These are phyloP conservation scores for Enteromius unitaeniatus DNA, from an alignment of 2,797 vertebrate species.

Conservation along the genomic window DNA sequence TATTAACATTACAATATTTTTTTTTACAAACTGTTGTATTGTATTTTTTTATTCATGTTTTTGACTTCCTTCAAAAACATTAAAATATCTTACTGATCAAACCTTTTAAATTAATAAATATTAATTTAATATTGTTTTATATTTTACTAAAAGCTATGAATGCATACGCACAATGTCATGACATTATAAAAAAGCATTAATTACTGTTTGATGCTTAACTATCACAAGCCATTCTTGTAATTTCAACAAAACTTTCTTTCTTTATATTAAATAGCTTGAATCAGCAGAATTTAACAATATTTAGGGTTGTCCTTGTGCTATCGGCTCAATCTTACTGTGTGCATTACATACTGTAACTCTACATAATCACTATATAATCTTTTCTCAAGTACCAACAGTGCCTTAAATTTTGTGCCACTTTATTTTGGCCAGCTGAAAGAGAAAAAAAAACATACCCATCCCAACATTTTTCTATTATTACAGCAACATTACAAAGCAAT, in stretches of 20 bases:
- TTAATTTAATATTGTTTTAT: no score
- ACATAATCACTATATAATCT: background rate
- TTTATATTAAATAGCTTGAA: background rate
- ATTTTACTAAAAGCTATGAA: background rate
- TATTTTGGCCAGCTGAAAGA: background rate
- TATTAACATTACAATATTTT: no score
- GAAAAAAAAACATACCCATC: background rate
- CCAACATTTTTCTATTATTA: background rate
- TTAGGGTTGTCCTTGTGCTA: background rate
- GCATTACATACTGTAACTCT: background rate
- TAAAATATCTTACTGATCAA: no score
- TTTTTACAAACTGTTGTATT: no score
- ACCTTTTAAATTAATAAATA: no score
- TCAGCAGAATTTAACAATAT: background rate
- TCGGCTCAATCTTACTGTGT: background rate
- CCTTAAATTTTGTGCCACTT: background rate
- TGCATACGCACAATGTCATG: background rate
- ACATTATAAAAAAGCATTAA: background rate
- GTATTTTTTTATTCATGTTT: no score
- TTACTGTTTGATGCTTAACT: background rate
- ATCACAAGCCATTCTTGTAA: background rate
- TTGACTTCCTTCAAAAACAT: no score
- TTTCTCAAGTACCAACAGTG: background rate
- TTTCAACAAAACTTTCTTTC: background rate
- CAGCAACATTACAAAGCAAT: background rate